Evolutionary conservation across 2,888 invertebrate genomes (phyloP).

Genomic region (Timema cristinae): DNA sequence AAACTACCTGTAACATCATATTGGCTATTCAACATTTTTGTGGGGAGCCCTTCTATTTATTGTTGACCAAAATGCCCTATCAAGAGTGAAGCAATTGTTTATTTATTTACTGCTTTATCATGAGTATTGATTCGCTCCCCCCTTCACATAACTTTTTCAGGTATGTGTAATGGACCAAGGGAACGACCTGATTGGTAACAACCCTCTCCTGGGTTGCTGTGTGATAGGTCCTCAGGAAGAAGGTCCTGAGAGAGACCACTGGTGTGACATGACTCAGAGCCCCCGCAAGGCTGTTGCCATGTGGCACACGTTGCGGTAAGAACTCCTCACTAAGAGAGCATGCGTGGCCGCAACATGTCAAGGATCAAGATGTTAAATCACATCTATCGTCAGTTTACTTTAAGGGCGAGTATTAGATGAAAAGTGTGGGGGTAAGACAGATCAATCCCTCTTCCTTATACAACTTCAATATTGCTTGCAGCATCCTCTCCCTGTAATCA

Average conservation of each 20-base stretch:
- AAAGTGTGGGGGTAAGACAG: no score
- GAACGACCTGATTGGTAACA: slow-evolving; percentile 59
- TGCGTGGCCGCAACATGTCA: no score
- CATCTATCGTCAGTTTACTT: no score
- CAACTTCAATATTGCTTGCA: no score
- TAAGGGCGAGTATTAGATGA: no score
- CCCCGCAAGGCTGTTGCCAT: slow-evolving; percentile 83
- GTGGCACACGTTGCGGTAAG: slow-evolving; percentile 81
- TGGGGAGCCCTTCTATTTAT: no score
- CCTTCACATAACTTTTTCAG: slow-evolving; percentile 39
- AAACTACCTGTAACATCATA: no score
- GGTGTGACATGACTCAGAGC: slow-evolving; percentile 84
- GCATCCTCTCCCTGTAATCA: no score
- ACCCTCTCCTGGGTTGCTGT: slow-evolving; percentile 64
- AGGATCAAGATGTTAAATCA: no score
- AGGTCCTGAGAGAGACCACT: slow-evolving; percentile 74
- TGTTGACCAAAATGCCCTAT: no score
- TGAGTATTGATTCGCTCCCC: neutral
- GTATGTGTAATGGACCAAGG: slow-evolving; percentile 57
- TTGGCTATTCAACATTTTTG: no score
- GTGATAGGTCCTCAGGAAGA: slow-evolving; percentile 66
- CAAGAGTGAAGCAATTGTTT: neutral
- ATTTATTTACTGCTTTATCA: slow-evolving; percentile 1
- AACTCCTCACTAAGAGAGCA: neutral
- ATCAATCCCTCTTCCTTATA: no score